A percentile compares a stretch with the other conserved stretches of the same genome.
Conservation (phyloP, 2,113 vertebrate genomes). For the Albula glossodonta region DNA sequence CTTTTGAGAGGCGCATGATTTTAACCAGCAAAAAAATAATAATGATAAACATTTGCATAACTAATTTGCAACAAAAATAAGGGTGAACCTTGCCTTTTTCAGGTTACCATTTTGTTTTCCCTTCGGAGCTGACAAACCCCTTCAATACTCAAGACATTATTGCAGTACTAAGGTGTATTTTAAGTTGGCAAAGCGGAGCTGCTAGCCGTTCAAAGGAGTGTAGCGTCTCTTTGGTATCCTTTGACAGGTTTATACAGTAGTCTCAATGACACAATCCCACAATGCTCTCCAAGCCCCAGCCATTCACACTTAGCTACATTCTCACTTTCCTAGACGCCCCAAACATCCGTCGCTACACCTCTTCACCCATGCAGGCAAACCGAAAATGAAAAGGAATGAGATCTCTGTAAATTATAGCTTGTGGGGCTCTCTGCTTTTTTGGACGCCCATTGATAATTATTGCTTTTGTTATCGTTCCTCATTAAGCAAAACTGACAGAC, state of each 20-base stretch:
- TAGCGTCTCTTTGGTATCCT: constrained; percentile 55
- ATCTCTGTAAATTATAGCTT: constrained; percentile 57
- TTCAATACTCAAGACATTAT: background rate
- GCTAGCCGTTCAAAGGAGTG: constrained; percentile 33
- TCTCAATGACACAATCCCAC: constrained; percentile 39
- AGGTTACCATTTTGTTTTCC: constrained; percentile 21
- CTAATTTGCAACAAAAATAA: constrained; percentile 7
- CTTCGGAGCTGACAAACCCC: background rate
- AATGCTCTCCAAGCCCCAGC: constrained; percentile 42
- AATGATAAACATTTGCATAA: constrained; percentile 21
- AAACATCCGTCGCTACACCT: background rate
- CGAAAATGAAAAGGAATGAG: constrained; percentile 34
- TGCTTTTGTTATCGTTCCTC: constrained; percentile 61
- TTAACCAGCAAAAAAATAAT: constrained; percentile 1
- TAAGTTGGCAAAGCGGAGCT: constrained; percentile 34
- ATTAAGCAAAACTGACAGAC: constrained; percentile 55
- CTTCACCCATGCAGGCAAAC: background rate
- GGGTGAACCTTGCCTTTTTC: constrained; percentile 32
- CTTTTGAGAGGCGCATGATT: constrained; percentile 20
- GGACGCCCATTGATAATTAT: constrained; percentile 64
- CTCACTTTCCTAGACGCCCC: background rate
- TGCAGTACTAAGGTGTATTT: background rate
- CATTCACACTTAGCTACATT: constrained; percentile 28
- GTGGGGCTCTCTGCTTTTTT: constrained; percentile 28
- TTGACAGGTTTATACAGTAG: constrained; percentile 61